Evolutionary conservation across 2,797 vertebrate genomes (phyloP).

Genomic region (Lates japonicus): DNA sequence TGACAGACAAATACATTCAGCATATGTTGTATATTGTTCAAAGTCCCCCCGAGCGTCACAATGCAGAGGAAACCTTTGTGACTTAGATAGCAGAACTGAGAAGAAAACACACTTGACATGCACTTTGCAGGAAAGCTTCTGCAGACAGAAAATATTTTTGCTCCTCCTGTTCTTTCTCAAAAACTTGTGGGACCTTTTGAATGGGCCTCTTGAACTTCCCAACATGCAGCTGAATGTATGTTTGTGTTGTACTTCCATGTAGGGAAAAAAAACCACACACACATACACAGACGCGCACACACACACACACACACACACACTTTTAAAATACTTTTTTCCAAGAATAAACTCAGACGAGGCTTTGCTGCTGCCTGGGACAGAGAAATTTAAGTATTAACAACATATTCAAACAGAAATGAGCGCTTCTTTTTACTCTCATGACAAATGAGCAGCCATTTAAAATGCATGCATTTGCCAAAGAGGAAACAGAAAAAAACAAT

Average conservation of each 20-base stretch:
- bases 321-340: neutral
- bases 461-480: neutral
- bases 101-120: slow-evolving; percentile 63
- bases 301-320: neutral
- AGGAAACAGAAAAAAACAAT: neutral
- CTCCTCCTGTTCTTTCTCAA: slow-evolving; percentile 53
- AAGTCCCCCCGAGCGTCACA: slow-evolving; percentile 32
- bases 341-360: slow-evolving; percentile 3
- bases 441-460: slow-evolving; percentile 35
- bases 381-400: slow-evolving; percentile 10
- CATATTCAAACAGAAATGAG: slow-evolving; percentile 11
- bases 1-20: slow-evolving; percentile 3
- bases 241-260: slow-evolving; percentile 39
- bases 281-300: neutral
- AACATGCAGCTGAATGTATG: slow-evolving; percentile 45
- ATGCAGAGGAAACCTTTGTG: slow-evolving; percentile 55
- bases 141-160: slow-evolving; percentile 49
- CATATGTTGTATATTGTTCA: slow-evolving; percentile 32
- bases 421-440: slow-evolving; percentile 31
- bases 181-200: slow-evolving; percentile 45
- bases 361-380: slow-evolving; percentile 2
- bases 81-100: slow-evolving; percentile 42
- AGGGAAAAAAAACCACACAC: slow-evolving; percentile 12
- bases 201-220: slow-evolving; percentile 50
- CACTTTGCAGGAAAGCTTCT: slow-evolving; percentile 51